These are phyloP conservation scores for Eupeodes corollae DNA, from an alignment of 1,140 invertebrate species.

Conservation along the genomic window DNA sequence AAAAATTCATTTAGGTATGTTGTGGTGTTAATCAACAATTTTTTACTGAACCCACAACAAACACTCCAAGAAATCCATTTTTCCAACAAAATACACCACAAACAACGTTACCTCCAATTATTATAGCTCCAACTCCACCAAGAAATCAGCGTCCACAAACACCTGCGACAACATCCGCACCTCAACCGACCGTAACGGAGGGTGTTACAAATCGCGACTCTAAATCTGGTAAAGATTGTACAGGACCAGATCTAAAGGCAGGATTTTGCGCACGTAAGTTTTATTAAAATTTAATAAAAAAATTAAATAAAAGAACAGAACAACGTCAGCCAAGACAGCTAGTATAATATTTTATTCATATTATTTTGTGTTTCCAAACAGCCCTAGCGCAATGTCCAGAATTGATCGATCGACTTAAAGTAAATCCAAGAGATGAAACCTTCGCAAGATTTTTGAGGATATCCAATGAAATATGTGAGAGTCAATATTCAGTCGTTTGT, in stretches of 20 bases:
- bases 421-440: constrained; percentile 12
- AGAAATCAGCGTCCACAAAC: background rate
- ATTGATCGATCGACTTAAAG: constrained; percentile 14
- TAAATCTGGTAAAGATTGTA: constrained; percentile 12
- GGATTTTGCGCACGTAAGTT: constrained; percentile 24
- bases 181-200: constrained; percentile 8
- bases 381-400: constrained; percentile 18
- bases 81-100: constrained; percentile 11
- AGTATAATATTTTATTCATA: background rate
- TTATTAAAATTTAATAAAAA: no score
- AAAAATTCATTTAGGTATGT: no score
- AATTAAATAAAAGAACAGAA: background rate
- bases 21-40: background rate
- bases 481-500: constrained; percentile 16
- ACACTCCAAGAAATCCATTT: constrained; percentile 15
- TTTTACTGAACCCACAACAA: background rate
- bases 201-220: constrained; percentile 7
- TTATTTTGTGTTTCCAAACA: background rate
- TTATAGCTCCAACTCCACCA: background rate
- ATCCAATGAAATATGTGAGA: constrained; percentile 20
- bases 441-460: constrained; percentile 20
- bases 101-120: constrained; percentile 3
- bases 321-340: background rate
- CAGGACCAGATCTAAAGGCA: constrained; percentile 15
- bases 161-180: constrained; percentile 9